Evolutionary conservation across 2,113 vertebrate species (phyloP).

Genomic region (Conger conger): DNA sequence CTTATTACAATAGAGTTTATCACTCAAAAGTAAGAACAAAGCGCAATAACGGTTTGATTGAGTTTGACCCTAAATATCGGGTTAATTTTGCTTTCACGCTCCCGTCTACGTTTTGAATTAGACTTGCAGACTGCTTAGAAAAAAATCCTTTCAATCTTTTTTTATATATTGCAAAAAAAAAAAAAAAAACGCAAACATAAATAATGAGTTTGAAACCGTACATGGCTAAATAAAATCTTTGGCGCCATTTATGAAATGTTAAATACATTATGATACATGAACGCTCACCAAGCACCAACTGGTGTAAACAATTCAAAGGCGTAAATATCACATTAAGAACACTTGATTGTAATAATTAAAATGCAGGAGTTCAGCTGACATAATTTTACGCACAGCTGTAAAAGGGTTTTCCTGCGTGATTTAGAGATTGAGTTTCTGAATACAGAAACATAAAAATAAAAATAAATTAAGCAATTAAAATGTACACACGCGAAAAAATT

Average conservation of each 20-base stretch:
- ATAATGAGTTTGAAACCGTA: constrained; percentile 1
- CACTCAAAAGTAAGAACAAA: background rate
- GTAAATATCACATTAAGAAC: constrained; percentile 48
- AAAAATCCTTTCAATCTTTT: background rate
- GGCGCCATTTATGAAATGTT: constrained; percentile 52
- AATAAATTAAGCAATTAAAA: constrained; percentile 49
- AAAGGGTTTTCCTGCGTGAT: background rate
- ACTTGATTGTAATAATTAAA: constrained; percentile 5
- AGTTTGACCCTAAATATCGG: background rate
- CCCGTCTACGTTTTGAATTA: background rate
- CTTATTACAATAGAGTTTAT: background rate
- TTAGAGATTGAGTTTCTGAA: background rate
- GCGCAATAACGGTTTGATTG: background rate
- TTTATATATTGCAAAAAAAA: constrained; percentile 22
- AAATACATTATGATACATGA: constrained; percentile 33
- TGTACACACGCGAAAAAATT: constrained; percentile 60
- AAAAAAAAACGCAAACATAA: constrained; percentile 22
- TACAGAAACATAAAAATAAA: constrained; percentile 35
- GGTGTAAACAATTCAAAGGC: constrained; percentile 30
- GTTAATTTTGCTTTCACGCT: background rate
- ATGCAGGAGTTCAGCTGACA: background rate
- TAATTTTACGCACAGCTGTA: background rate
- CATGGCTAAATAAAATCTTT: constrained; percentile 58
- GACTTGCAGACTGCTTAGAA: constrained; percentile 7
- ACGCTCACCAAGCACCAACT: background rate